Base-by-base conservation (phyloP, 2,113 vertebrate species). In the Ramphastos sulfuratus region DNA sequence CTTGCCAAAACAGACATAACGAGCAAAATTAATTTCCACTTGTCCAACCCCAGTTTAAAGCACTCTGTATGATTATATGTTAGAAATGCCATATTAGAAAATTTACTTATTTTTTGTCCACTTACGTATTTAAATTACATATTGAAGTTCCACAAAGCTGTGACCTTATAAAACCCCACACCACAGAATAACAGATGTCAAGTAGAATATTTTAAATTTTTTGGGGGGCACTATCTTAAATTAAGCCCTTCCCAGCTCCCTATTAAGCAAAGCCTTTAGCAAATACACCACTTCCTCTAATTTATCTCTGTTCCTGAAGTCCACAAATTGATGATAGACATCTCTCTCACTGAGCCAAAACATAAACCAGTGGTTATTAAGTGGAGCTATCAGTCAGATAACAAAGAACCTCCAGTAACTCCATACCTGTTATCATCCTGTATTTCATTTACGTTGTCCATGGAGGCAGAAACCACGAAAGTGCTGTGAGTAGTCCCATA, bases 391-490 rank as follows among this genome's bases (percentile, higher is more conserved):
- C 37, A 17, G 13, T 25, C 8, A 55, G n/a, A 10, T 14, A 50
- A 3, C 10, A 9, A 37, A 14, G 58, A 35, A 46, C 15, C 39
- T 61, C 42, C 52, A 91, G 73, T 12, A 52, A 52, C 15, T 66
- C 91, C 92, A 25, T 96, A 98, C 97, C 96, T 98, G 56, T 97
- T 97, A 11, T 98, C 76, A 89, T 98, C 98, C 98, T 98, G 98
- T 89, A 98, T 96, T 93, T 98, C 97, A 71, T 96, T 91, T 18
- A 98, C 98, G 69, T 86, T 95, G 59, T 99, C 98, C 58, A 96
- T 46, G 7, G 98, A 99, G 64, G 98, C 98, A 50, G 98, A 99
- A 27, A 98, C 98, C 91, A 99, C 94, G 16, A 98, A 97, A 91
- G 98, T 93, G 98, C 97, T 98, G 99, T 0, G 96, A 97, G 91